Percentiles rank a stretch among this genome's conserved stretches.
Conservation (phyloP, 1,140 invertebrate genomes). For the Hyphantria cunea region DNA sequence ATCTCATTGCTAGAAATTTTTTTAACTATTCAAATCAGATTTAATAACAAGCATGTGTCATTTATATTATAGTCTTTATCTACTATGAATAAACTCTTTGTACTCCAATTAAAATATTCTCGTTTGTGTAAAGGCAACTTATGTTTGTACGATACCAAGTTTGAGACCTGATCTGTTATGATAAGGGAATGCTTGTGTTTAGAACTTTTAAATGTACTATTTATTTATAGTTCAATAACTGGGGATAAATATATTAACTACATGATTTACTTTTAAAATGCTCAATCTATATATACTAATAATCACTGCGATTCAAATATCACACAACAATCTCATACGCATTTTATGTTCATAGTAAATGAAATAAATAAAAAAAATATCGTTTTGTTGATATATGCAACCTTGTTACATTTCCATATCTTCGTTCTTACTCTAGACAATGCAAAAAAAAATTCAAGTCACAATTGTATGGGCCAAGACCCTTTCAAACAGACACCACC, state of each 20-base stretch:
- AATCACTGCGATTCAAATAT: conserved; percentile 13
- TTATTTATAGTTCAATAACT: conserved; percentile 12
- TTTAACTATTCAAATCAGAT: too few species aligned
- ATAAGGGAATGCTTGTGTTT: conserved; percentile 35
- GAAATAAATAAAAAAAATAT: neutral
- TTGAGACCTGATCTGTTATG: conserved; percentile 41
- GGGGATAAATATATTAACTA: conserved; percentile 21
- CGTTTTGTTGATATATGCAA: neutral
- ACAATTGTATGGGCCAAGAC: too few species aligned
- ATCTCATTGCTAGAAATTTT: neutral
- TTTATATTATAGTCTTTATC: too few species aligned
- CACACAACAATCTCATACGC: conserved; percentile 3
- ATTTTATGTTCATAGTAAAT: neutral
- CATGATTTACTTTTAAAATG: conserved; percentile 25
- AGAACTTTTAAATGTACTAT: conserved; percentile 10
- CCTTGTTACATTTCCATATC: neutral
- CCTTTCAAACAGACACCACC: too few species aligned
- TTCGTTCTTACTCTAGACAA: neutral
- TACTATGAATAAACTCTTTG: too few species aligned
- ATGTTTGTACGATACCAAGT: conserved; percentile 8
- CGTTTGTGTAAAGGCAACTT: neutral
- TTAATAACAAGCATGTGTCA: too few species aligned
- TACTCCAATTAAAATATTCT: too few species aligned
- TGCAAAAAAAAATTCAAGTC: too few species aligned
- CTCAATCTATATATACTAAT: conserved; percentile 8